Percentiles rank a stretch among this genome's conserved stretches.
These are phyloP conservation scores for Champsocephalus esox DNA, from an alignment of 2,797 vertebrate species.

Conservation along the genomic window DNA sequence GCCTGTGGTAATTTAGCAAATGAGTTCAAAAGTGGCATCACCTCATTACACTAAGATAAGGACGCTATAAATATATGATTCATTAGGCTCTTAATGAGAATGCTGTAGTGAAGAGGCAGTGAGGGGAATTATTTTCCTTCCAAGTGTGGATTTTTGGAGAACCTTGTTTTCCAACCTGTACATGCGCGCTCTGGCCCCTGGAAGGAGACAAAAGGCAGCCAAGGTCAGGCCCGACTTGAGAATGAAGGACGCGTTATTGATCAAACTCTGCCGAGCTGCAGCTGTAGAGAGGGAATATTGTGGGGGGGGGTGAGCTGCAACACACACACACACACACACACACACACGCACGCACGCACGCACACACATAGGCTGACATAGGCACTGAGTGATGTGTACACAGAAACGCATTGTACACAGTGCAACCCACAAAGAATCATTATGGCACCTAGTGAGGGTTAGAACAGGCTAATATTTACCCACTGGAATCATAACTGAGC, in stretches of 20 bases:
- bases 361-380: conserved; percentile 50
- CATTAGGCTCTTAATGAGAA: conserved; percentile 83
- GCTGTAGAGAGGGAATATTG: conserved; percentile 74
- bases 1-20: conserved; percentile 74
- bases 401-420: conserved; percentile 69
- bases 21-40: conserved; percentile 75
- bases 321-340: conserved; percentile 20
- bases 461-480: conserved; percentile 86
- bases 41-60: conserved; percentile 81
- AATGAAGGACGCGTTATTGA: conserved; percentile 90
- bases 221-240: conserved; percentile 87
- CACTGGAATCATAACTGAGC: conserved; percentile 85
- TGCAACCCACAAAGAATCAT: conserved; percentile 81
- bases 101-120: conserved; percentile 61
- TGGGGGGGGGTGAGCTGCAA: conserved; percentile 57
- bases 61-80: conserved; percentile 83
- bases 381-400: conserved; percentile 74
- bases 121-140: conserved; percentile 67
- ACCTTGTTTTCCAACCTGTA: conserved; percentile 82
- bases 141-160: conserved; percentile 71
- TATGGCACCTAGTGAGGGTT: conserved; percentile 81
- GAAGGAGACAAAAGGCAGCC: conserved; percentile 88
- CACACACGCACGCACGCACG: background rate
- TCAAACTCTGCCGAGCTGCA: conserved; percentile 84
- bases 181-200: conserved; percentile 85